Conservation (phyloP, 2,797 vertebrate genomes). For the Poecilia gillii region DNA sequence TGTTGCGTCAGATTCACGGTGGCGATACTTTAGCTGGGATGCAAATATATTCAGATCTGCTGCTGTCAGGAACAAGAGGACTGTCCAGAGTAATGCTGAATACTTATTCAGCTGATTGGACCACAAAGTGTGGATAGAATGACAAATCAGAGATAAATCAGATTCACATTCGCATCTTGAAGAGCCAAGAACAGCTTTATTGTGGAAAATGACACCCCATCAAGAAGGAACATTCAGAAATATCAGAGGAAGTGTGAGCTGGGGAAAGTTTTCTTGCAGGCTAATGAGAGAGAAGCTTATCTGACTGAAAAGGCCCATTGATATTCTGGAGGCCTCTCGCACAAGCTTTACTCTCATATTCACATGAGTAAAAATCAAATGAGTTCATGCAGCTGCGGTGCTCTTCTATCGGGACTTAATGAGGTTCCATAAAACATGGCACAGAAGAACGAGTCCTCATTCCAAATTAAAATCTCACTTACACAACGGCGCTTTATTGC, state of each 20-base stretch:
- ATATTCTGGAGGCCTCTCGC: constrained; percentile 62
- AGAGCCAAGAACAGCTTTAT: constrained; percentile 34
- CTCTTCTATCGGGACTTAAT: constrained; percentile 44
- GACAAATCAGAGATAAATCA: constrained; percentile 33
- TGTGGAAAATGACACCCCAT: constrained; percentile 28
- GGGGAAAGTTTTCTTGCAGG: constrained; percentile 46
- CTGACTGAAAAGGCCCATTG: constrained; percentile 54
- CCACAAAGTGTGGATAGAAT: constrained; percentile 32
- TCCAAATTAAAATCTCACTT: constrained; percentile 27
- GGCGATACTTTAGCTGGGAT: constrained; percentile 20
- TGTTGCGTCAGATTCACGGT: constrained; percentile 17
- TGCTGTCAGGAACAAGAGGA: constrained; percentile 31
- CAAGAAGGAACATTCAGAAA: constrained; percentile 14
- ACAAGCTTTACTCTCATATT: constrained; percentile 55
- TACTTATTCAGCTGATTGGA: constrained; percentile 36
- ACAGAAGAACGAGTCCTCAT: constrained; percentile 19
- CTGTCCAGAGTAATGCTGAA: constrained; percentile 48
- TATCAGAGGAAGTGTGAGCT: constrained; percentile 17
- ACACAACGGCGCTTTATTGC: not conserved
- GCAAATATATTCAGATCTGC: constrained; percentile 45
- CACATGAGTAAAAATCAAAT: constrained; percentile 65
- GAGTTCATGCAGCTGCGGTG: constrained; percentile 44
- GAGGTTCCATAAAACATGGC: constrained; percentile 43
- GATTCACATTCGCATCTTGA: constrained; percentile 23
- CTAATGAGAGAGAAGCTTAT: constrained; percentile 51